Evolutionary conservation across 1,140 invertebrate species (phyloP), one percentile per base, ranked within the genome.

Genomic region (Copidosoma floridanum): DNA sequence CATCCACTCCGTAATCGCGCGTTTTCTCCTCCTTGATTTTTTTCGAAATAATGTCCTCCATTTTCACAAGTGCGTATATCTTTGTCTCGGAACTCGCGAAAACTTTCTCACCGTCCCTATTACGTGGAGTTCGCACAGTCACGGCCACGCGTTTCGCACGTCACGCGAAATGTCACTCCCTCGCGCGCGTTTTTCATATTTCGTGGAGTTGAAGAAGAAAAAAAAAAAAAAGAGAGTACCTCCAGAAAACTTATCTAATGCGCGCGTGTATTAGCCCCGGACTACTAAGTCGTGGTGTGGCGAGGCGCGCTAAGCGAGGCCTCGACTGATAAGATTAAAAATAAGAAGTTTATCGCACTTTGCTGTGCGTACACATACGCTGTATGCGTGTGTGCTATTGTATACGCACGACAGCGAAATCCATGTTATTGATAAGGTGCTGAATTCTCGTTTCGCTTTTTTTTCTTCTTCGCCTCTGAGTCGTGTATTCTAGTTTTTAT

Each of bases 1-100:
- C 63, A 60, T 67, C 62, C 16, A 57, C 61, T 32, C 71, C 75
- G 63, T n/a, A n/a, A n/a, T n/a, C n/a, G n/a, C n/a, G n/a, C n/a
- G n/a, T n/a, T n/a, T n/a, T n/a, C n/a, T 38, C 61, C 56, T 50
- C 12, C 32, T 35, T 35, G 32, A 14, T 14, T 8, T 14, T 8
- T 35, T 14, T 35, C 32, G 32, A 35, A 35, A 35, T 6, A 35
- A 6, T 35, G 7, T 6, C 32, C 7, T 35, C 7, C 32, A 14
- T 14, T 35, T 35, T 6, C 32, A 35, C 14, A 35, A 14, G 6
- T 14, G 6, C 32, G 32, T 6, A 35, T 14, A 35, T 8, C 32
- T 35, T 14, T 35, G 7, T 35, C 6, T 14, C 32, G 32, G 7
- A n/a, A n/a, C n/a, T n/a, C n/a, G n/a, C n/a, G n/a, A n/a, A n/a